These are phyloP conservation scores for Siderastrea siderea DNA, from an alignment of 92 coral and sea anemone genomes.

Conservation along the genomic window DNA sequence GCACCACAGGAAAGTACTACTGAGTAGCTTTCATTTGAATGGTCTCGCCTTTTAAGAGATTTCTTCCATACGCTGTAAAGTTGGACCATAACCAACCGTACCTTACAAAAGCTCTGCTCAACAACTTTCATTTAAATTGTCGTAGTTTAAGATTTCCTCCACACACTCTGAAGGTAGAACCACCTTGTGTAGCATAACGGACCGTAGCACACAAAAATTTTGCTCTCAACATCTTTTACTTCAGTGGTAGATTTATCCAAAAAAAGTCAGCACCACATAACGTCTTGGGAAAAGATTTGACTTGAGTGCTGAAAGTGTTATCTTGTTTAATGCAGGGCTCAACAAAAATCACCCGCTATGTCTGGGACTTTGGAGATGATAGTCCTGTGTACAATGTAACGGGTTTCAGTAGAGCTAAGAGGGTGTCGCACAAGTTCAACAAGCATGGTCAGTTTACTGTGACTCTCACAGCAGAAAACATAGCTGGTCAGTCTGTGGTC, in stretches of 20 bases:
- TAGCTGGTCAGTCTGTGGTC: slow-evolving; percentile 39
- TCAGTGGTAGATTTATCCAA: too few relatives aligned
- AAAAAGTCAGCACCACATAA: too few relatives aligned
- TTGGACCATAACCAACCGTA: background rate
- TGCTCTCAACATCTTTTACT: background rate
- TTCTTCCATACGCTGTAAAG: too few relatives aligned
- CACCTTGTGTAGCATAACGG: too few relatives aligned
- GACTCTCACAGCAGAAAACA: slow-evolving; percentile 57
- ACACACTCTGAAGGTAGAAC: too few relatives aligned
- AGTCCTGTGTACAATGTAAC: slow-evolving; percentile 21
- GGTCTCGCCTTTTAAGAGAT: too few relatives aligned
- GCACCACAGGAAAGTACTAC: too few relatives aligned
- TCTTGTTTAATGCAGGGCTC: slow-evolving; percentile 65
- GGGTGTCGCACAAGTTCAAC: slow-evolving; percentile 29
- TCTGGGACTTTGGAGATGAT: slow-evolving; percentile 76
- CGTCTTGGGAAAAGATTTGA: too few relatives aligned
- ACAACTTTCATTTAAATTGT: too few relatives aligned
- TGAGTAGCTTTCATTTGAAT: too few relatives aligned
- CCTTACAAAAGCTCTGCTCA: background rate
- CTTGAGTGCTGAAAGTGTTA: background rate
- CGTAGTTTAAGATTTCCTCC: too few relatives aligned
- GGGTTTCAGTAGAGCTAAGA: slow-evolving; percentile 53
- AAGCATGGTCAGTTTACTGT: slow-evolving; percentile 68
- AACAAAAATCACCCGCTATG: slow-evolving; percentile 62
- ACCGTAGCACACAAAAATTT: too few relatives aligned